Evolutionary conservation across 2,113 vertebrate species (phyloP).

Genomic region (Promerops cafer): DNA sequence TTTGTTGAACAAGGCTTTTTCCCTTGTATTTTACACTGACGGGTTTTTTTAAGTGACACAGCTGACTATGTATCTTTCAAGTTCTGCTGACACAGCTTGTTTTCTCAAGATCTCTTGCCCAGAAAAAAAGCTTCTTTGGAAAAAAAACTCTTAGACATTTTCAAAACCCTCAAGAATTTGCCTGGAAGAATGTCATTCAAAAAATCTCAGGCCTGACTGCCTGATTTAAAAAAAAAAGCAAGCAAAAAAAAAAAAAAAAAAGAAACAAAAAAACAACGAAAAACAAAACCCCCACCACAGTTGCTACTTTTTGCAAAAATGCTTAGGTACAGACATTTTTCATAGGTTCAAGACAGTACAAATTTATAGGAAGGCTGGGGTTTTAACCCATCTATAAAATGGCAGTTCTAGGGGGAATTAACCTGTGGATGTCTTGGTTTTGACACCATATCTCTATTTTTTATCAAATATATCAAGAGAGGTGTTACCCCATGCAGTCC

Average conservation of each 20-base stretch:
- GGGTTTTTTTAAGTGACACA: neutral
- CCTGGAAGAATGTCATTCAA: neutral
- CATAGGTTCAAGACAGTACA: neutral
- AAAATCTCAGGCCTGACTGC: neutral
- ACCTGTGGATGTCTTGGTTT: neutral
- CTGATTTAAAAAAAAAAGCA: neutral
- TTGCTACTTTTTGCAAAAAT: neutral
- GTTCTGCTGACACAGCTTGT: neutral
- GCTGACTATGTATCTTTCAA: neutral
- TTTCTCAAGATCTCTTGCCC: neutral
- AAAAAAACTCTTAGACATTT: neutral
- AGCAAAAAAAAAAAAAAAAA: neutral
- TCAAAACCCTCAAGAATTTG: neutral
- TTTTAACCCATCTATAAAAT: neutral
- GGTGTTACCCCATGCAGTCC: neutral
- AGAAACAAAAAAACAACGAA: too few relatives aligned
- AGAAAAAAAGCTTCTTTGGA: neutral
- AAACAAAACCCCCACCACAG: fast-evolving
- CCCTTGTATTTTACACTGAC: neutral
- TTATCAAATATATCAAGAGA: neutral
- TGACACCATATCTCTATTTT: neutral
- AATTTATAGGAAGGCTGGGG: neutral
- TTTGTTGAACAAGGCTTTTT: neutral
- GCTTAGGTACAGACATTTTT: neutral
- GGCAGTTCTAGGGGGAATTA: neutral